Evolutionary conservation across 1,140 invertebrate species (phyloP), one percentile per base, ranked within the genome.

Genomic region (Myzus persicae): DNA sequence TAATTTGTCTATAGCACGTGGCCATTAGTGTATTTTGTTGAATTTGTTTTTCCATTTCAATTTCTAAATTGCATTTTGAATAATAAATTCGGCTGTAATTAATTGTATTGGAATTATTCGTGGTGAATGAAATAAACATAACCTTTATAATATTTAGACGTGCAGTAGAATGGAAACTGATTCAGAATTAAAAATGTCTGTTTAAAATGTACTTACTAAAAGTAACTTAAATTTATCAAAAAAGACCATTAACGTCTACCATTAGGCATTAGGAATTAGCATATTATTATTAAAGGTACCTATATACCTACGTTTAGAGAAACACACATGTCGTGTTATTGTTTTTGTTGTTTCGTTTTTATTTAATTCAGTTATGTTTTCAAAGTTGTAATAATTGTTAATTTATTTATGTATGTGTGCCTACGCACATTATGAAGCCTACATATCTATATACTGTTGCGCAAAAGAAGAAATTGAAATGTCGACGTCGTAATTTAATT

Each of bases 211-310:
- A 48, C 46, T 14, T 48, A 67, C 59, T 67, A 18, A 67, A 67
- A 67, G 31, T 67, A n/a, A n/a, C 31, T 5, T 67, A 18, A 67
- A 67, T 67, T 14, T 67, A 31, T n/a, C n/a, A n/a, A 67, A 59
- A 67, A n/a, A 67, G 4, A 67, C 14, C 31, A 67, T n/a, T 67
- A n/a, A 67, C 59, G 5, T 67, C 31, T n/a, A 18, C 59, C 31
- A n/a, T 67, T 67, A n/a, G 59, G 31, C 59, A 5, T 67, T n/a
- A n/a, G 31, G 31, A 4, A 67, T 67, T 67, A 67, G 11, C 59
- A n/a, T 67, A 67, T n/a, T 67, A 67, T n/a, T 67, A n/a, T n/a
- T 67, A 67, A n/a, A n/a, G n/a, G n/a, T 67, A 67, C 59, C 59
- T 59, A 59, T 59, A 59, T 51, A 51, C 59, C 31, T 67, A 67